Percentiles rank a stretch among this genome's conserved stretches.
phyloP scores from a whole-genome alignment of 2,888 invertebrate genomes.

The Phaonia tiefii region DNA sequence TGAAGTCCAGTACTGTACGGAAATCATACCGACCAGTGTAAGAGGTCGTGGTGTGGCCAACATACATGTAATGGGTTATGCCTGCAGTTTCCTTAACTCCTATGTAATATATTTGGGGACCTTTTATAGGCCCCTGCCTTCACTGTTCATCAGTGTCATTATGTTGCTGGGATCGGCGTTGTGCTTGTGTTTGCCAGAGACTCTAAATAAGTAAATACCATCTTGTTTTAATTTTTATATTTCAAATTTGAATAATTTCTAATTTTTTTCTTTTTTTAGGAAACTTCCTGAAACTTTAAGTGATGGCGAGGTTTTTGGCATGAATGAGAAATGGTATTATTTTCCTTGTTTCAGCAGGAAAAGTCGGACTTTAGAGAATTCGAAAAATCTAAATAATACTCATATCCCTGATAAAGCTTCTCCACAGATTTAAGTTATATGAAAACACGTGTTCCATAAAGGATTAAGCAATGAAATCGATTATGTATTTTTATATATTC shows the following conservation, averaged over 20 bases:
- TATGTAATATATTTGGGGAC: slow-evolving; percentile 82
- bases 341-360: slow-evolving; percentile 79
- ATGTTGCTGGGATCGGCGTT: slow-evolving; percentile 82
- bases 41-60: slow-evolving; percentile 84
- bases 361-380: neutral
- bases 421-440: neutral
- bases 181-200: slow-evolving; percentile 84
- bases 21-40: slow-evolving; percentile 84
- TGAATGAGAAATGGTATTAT: slow-evolving; percentile 81
- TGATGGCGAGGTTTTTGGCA: slow-evolving; percentile 83
- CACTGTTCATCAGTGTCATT: slow-evolving; percentile 81
- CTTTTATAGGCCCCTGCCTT: slow-evolving; percentile 81
- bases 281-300: slow-evolving; percentile 82
- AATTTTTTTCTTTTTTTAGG: slow-evolving; percentile 68
- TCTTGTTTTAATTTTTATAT: neutral
- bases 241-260: slow-evolving; percentile 25
- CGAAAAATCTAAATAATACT: neutral
- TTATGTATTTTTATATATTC: no score
- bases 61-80: slow-evolving; percentile 84
- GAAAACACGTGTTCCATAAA: neutral
- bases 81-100: slow-evolving; percentile 82
- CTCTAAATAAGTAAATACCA: slow-evolving; percentile 80
- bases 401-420: neutral
- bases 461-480: no score
- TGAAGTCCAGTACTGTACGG: slow-evolving; percentile 84